Conservation (phyloP, 2,113 vertebrate species). For the Nannospalax galili region DNA sequence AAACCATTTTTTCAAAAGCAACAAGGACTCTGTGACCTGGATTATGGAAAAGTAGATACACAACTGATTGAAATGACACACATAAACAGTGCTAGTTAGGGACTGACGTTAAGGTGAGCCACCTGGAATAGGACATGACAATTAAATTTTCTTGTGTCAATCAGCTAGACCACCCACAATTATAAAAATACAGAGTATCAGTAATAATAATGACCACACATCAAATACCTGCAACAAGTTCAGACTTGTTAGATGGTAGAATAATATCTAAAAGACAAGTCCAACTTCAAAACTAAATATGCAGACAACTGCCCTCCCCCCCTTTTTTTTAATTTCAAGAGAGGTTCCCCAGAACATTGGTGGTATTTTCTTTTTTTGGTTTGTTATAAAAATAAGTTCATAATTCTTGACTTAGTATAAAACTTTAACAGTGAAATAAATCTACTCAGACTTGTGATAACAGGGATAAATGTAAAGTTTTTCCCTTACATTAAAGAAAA, state of each 20-base stretch:
- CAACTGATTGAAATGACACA: neutral
- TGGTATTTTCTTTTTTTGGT: neutral
- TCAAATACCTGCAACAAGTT: neutral
- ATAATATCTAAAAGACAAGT: neutral
- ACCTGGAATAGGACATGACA: neutral
- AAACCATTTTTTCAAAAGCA: neutral
- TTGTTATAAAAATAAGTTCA: constrained; percentile 2
- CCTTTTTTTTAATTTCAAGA: constrained; percentile 32
- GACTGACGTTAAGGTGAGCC: neutral
- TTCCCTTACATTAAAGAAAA: neutral
- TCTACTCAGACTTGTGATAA: neutral
- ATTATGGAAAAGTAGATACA: neutral
- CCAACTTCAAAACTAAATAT: neutral
- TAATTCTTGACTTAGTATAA: neutral
- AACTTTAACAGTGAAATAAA: constrained; percentile 14
- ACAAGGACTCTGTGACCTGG: neutral
- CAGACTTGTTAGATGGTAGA: neutral
- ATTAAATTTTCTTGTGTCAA: constrained; percentile 25
- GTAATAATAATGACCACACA: neutral
- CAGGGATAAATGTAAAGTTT: constrained; percentile 14
- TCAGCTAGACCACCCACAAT: neutral
- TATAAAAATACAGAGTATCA: neutral
- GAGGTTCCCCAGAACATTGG: neutral
- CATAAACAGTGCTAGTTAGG: neutral
- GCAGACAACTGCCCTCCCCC: neutral